Evolutionary conservation across 64 coral and sea anemone species (phyloP), one percentile per base, ranked within the genome.

Genomic region (Trachythela sp.): DNA sequence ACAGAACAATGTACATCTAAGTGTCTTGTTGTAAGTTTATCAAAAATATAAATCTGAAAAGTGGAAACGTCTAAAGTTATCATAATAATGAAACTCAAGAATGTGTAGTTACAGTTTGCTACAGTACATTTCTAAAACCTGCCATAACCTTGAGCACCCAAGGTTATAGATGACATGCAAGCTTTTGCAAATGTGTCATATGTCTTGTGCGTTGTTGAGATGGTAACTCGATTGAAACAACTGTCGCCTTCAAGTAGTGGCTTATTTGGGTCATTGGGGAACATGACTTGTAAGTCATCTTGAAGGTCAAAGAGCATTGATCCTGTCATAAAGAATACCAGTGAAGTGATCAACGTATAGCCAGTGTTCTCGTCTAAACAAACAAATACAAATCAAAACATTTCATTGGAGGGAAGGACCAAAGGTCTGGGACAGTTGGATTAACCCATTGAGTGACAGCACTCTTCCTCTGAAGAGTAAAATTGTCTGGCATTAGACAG

Each of bases 191-290:
- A n/a, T n/a, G n/a, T n/a, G n/a, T n/a, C n/a, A n/a, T n/a, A n/a
- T n/a, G 34, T 75, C 32, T 88, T 26, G 32, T 43, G 87, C 29
- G 22, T 30, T 70, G 60, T 88, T 70, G 87, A 60, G 45, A 88
- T 67, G 37, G 40, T 75, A 36, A 88, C 87, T 88, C 87, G 54
- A 88, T 88, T 88, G 48, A 88, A 88, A 88, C 64, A 88, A 27
- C 56, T 88, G 30, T 88, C 87, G 6, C 51, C 59, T 64, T 70
- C 60, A 75, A 88, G 87, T 2, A 88, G 40, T 40, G 59, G 39
- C 60, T 88, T 88, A 56, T 43, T 43, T 24, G 33, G 9, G 87
- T 67, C 43, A 18, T 37, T 37, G 2, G 67, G 56, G 43, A 88
- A 88, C 34, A 17, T 20, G 34, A 88, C 87, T 88, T 88, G 17